Evolutionary conservation across 2,888 invertebrate genomes (phyloP), one percentile per base, ranked within the genome.

Genomic region (Acanthococcus lagerstroemiae): DNA sequence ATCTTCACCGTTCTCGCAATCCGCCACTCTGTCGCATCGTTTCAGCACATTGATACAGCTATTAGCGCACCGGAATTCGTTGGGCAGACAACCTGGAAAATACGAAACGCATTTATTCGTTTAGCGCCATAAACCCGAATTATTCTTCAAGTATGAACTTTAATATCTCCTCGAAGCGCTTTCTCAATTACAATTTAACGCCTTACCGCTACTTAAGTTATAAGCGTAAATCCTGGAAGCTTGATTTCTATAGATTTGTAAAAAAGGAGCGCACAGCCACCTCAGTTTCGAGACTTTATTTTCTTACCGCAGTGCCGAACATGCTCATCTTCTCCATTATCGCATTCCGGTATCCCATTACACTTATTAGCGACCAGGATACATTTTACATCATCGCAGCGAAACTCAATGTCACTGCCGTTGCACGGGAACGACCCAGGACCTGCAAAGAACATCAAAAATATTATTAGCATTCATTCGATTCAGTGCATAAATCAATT

Each of bases 341-440:
- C 70, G 71, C 84, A 84, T 70, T 84, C 83, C 1, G 75, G 69
- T 68, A 78, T 73, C 3, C 83, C 83, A 72, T 84, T 82, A 71
- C 84, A 84, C 52, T 78, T 76, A 79, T 80, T 81, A 1, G 79
- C 79, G 65, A 77, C 75, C 1, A 82, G 81, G 67, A 84, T 80
- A 73, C 84, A 84, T 72, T 81, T 78, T 45, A 80, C 79, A 71
- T 83, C 77, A 1, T 80, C 76, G 69, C 84, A 84, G 19, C 80
- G 77, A 73, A 81, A 84, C 17, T 55, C 25, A 4, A 22, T 22
- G 12, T 52, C 24, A 22, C 9, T 52, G 52, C 9, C 52, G 37
- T 56, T 56, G 17, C 37, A 56, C 12, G 7, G 17, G 30, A 56
- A 56, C 37, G 30, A 4, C 24, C 12, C 5, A 21, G 57, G 15